A percentile compares a stretch with the other conserved stretches of the same genome.
phyloP scores from a whole-genome alignment of 2,797 vertebrate species.

The Onychomys arenicola region DNA sequence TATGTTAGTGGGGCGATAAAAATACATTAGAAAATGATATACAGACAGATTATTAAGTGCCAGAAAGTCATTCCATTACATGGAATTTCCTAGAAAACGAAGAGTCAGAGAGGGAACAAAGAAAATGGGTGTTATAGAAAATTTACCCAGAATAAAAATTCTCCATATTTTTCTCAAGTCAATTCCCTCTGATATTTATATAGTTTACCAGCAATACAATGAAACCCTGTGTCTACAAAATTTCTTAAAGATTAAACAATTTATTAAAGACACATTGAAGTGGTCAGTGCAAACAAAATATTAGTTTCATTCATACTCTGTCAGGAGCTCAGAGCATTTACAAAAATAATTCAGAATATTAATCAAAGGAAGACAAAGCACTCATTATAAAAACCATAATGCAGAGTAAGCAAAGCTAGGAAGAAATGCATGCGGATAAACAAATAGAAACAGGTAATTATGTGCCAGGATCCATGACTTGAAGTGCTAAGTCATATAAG shows the following conservation, averaged over 20 bases:
- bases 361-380: neutral
- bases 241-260: neutral
- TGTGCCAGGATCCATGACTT: neutral
- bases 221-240: neutral
- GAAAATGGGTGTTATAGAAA: neutral
- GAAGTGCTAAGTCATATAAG: neutral
- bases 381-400: neutral
- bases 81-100: neutral
- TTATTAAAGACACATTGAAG: neutral
- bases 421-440: neutral
- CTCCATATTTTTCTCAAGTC: neutral
- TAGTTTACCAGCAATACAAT: neutral
- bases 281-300: neutral
- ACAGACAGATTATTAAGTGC: slow-evolving; percentile 4
- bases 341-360: neutral
- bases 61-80: neutral
- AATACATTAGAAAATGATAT: neutral
- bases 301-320: neutral
- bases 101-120: neutral
- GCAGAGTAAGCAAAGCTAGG: neutral
- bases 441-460: neutral
- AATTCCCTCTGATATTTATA: slow-evolving; percentile 15
- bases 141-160: neutral
- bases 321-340: neutral
- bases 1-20: neutral